Percentiles rank a stretch among this genome's conserved stretches.
Conservation (phyloP, 2,888 invertebrate genomes). For the Caenorhabditis uteleia region DNA sequence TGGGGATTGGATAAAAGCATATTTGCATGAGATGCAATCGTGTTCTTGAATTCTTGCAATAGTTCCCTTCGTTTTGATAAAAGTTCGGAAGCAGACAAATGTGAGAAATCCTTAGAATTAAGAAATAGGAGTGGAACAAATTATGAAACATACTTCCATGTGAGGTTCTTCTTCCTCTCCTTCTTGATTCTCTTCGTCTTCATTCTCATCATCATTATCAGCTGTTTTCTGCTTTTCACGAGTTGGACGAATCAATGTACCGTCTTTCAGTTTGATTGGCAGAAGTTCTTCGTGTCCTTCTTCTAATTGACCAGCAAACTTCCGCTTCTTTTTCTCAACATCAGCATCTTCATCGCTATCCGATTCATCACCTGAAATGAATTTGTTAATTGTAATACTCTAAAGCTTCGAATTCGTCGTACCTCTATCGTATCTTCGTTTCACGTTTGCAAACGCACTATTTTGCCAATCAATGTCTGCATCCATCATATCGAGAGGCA, state of each 20-base stretch:
- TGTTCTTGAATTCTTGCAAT: slow-evolving; percentile 48
- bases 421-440: slow-evolving; percentile 39
- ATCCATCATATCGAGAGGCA: slow-evolving; percentile 64
- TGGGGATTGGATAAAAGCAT: slow-evolving; percentile 64
- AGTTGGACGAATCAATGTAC: slow-evolving; percentile 49
- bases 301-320: slow-evolving; percentile 46
- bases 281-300: slow-evolving; percentile 53
- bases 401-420: background rate
- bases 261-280: slow-evolving; percentile 64
- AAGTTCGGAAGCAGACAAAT: slow-evolving; percentile 55
- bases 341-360: slow-evolving; percentile 38
- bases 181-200: slow-evolving; percentile 39
- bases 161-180: slow-evolving; percentile 25
- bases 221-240: slow-evolving; percentile 41
- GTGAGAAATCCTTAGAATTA: slow-evolving; percentile 50
- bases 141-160: slow-evolving; percentile 6
- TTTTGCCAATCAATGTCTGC: slow-evolving; percentile 61
- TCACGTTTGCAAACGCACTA: slow-evolving; percentile 44
- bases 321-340: slow-evolving; percentile 45
- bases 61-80: slow-evolving; percentile 51
- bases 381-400: slow-evolving; percentile 2
- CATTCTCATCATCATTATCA: slow-evolving; percentile 38
- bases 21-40: slow-evolving; percentile 47
- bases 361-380: slow-evolving; percentile 9
- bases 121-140: background rate